phyloP scores from a whole-genome alignment of 2,113 vertebrate genomes.

The Chaetodon trifascialis region DNA sequence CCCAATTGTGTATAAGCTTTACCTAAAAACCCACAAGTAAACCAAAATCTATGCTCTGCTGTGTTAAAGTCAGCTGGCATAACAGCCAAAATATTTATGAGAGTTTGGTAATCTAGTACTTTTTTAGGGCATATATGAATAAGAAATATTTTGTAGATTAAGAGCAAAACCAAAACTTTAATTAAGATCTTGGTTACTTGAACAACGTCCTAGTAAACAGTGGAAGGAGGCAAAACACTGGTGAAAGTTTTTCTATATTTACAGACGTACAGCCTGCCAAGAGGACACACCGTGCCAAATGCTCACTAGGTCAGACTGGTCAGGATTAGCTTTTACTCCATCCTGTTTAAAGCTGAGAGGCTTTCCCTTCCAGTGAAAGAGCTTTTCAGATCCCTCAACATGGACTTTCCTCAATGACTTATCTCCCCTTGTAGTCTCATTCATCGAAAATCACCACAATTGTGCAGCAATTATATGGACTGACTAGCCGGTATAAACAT shows the following conservation, averaged over 20 bases:
- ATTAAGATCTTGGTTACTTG: not conserved
- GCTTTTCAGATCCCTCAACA: conserved; percentile 5
- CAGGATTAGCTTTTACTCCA: conserved; percentile 53
- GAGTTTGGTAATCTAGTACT: not conserved
- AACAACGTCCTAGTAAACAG: not conserved
- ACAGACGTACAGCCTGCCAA: conserved; percentile 10
- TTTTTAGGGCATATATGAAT: not conserved
- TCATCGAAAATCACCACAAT: not conserved
- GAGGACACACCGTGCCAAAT: not conserved
- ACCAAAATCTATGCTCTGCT: not conserved
- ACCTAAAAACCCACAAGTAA: not conserved
- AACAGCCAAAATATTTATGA: not conserved
- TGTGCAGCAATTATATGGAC: not conserved
- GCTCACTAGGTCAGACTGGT: conserved; percentile 32
- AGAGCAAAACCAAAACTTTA: not conserved
- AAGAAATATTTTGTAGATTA: not conserved
- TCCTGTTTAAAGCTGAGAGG: conserved; percentile 35
- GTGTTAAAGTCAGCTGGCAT: not conserved
- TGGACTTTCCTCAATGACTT: conserved; percentile 28
- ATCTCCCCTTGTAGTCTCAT: not conserved
- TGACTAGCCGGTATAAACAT: not conserved
- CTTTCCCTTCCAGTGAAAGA: not conserved
- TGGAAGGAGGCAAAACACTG: not conserved
- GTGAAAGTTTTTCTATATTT: conserved; percentile 32
- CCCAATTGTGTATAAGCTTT: not conserved